These are phyloP conservation scores for Micronycteris hirsuta DNA, from an alignment of 2,113 vertebrate species.

Conservation along the genomic window DNA sequence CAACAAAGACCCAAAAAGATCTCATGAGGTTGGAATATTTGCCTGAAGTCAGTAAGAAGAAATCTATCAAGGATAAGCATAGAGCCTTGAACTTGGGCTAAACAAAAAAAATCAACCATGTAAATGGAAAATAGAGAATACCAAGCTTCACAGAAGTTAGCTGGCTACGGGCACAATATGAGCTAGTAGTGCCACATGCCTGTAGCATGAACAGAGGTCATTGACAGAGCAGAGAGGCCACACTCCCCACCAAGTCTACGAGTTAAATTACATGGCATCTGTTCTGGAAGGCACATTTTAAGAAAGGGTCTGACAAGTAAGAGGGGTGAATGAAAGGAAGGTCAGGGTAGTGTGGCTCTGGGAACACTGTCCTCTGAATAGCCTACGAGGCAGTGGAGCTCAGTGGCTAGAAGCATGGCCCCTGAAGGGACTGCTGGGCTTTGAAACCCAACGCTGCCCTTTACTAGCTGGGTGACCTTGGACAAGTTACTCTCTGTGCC, in stretches of 20 bases:
- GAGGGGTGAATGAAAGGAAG: not conserved
- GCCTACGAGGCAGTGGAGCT: not conserved
- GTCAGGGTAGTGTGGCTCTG: not conserved
- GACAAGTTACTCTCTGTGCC: not conserved
- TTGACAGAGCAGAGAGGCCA: not conserved
- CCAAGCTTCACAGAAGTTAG: not conserved
- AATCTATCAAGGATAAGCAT: not conserved
- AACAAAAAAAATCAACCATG: not conserved
- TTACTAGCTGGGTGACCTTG: not conserved
- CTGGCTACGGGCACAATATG: not conserved
- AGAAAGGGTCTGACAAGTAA: not conserved
- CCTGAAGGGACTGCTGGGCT: not conserved
- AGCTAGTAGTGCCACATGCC: fast-evolving
- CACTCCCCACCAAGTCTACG: not conserved
- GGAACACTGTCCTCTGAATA: not conserved
- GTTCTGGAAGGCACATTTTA: not conserved
- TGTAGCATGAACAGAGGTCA: not conserved
- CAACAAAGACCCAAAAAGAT: not conserved
- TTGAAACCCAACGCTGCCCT: not conserved
- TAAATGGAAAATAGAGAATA: not conserved
- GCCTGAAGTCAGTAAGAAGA: not conserved
- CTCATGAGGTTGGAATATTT: not conserved
- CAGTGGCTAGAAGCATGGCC: too few species aligned
- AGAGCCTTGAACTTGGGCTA: not conserved
- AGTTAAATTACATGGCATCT: not conserved